A percentile compares a stretch with the other conserved stretches of the same genome.
These are phyloP conservation scores for Onychomys arenicola DNA, from an alignment of 2,797 vertebrate species.

Conservation along the genomic window DNA sequence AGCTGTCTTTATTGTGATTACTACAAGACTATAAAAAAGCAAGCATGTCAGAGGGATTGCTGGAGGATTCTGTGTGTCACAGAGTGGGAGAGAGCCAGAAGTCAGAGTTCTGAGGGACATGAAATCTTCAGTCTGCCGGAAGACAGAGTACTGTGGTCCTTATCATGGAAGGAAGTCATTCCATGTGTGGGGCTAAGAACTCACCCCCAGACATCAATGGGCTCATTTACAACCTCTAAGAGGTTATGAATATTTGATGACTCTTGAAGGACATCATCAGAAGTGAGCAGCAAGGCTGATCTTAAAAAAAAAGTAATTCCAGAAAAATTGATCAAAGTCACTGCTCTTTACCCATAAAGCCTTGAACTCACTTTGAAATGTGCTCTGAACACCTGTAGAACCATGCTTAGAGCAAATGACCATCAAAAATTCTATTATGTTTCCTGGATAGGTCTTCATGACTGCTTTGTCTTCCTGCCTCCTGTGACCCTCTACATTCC, in stretches of 20 bases:
- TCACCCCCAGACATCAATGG: not conserved
- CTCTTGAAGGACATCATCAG: not conserved
- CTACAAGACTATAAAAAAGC: not conserved
- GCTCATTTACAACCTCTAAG: not conserved
- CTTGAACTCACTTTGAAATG: slow-evolving; percentile 60
- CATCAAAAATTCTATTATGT: not conserved
- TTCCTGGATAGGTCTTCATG: not conserved
- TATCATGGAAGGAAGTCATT: not conserved
- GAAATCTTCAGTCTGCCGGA: not conserved
- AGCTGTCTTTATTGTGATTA: not conserved
- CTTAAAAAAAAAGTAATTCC: slow-evolving; percentile 35
- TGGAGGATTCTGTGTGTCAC: not conserved
- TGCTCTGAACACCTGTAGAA: slow-evolving; percentile 55
- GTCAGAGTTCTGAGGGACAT: not conserved
- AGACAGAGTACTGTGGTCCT: not conserved
- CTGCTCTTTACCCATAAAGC: slow-evolving; percentile 59
- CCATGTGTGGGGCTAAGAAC: not conserved
- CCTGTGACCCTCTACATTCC: slow-evolving; percentile 71
- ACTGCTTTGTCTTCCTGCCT: slow-evolving; percentile 35
- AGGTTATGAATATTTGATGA: not conserved
- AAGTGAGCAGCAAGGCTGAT: not conserved
- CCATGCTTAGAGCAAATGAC: slow-evolving; percentile 7
- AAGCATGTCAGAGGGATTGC: not conserved
- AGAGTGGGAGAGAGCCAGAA: not conserved
- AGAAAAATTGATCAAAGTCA: slow-evolving; percentile 57